phyloP scores from a whole-genome alignment of 2,113 vertebrate genomes.

The Oxyura jamaicensis region DNA sequence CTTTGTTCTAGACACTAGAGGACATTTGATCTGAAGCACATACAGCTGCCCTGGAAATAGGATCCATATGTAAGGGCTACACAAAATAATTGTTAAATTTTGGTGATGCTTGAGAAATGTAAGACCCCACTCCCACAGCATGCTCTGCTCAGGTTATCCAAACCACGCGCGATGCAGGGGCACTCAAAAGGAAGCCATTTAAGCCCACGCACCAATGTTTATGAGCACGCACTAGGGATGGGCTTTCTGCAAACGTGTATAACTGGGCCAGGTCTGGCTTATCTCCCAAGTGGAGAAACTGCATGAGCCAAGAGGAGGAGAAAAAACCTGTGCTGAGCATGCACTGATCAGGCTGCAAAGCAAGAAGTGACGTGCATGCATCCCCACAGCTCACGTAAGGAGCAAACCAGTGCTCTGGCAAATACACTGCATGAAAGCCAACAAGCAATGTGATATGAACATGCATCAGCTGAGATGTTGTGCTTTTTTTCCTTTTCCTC shows the following conservation, averaged over 20 bases:
- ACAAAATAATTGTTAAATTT: neutral
- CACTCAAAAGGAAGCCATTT: neutral
- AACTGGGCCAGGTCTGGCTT: neutral
- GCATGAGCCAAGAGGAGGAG: neutral
- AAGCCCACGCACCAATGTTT: neutral
- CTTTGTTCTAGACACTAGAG: neutral
- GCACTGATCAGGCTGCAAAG: neutral
- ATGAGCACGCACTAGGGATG: neutral
- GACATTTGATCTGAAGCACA: neutral
- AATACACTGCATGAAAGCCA: neutral
- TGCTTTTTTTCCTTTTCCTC: too few relatives aligned
- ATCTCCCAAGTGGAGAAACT: neutral
- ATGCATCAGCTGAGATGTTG: neutral
- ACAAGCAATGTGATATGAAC: neutral
- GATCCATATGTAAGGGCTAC: neutral
- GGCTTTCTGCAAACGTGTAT: neutral
- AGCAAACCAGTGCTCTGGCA: neutral
- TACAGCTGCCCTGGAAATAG: neutral
- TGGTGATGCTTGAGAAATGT: accelerated
- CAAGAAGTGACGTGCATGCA: accelerated
- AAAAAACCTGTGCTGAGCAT: neutral
- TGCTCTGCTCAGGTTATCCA: neutral
- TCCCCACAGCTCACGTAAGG: neutral
- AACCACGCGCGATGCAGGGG: accelerated
- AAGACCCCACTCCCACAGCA: neutral